A percentile compares a stretch with the other conserved stretches of the same genome.
These are phyloP conservation scores for Ammodytes dubius DNA, from an alignment of 2,113 vertebrate species.

Conservation along the genomic window DNA sequence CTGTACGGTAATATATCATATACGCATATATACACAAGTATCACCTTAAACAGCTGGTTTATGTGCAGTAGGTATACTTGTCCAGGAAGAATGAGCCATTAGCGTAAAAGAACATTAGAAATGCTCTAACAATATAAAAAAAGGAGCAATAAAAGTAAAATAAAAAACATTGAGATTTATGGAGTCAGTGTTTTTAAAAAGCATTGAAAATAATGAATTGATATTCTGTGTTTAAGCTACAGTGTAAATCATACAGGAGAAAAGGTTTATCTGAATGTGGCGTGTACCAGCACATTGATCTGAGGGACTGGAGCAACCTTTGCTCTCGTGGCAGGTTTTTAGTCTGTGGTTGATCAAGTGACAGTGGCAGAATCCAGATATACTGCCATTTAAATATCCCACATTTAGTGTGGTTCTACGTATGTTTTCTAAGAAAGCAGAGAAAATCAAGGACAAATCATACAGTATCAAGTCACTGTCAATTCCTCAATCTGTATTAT, in stretches of 20 bases:
- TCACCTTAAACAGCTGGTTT: conserved; percentile 59
- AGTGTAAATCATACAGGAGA: conserved; percentile 16
- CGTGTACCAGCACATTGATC: conserved; percentile 12
- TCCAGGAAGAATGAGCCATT: conserved; percentile 50
- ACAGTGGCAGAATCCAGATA: conserved; percentile 7
- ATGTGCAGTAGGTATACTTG: conserved; percentile 66
- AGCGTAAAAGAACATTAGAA: conserved; percentile 54
- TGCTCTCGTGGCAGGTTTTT: conserved; percentile 12
- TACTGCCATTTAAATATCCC: background rate
- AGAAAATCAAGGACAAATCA: background rate
- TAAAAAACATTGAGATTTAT: conserved; percentile 27
- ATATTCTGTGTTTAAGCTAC: conserved; percentile 1
- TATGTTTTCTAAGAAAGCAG: background rate
- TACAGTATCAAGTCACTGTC: background rate
- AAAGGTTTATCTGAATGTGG: conserved; percentile 35
- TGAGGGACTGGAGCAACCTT: conserved; percentile 9
- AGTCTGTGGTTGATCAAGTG: background rate
- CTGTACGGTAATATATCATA: too few relatives aligned
- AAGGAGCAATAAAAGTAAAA: conserved; percentile 13
- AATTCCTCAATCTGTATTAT: conserved; percentile 16
- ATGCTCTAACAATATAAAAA: conserved; percentile 40
- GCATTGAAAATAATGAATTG: conserved; percentile 5
- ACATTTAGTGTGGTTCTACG: conserved; percentile 2
- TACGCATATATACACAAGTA: conserved; percentile 44
- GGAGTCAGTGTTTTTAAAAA: conserved; percentile 35